These are phyloP conservation scores for Anguilla megastoma DNA, from an alignment of 2,797 vertebrate genomes.

Conservation along the genomic window DNA sequence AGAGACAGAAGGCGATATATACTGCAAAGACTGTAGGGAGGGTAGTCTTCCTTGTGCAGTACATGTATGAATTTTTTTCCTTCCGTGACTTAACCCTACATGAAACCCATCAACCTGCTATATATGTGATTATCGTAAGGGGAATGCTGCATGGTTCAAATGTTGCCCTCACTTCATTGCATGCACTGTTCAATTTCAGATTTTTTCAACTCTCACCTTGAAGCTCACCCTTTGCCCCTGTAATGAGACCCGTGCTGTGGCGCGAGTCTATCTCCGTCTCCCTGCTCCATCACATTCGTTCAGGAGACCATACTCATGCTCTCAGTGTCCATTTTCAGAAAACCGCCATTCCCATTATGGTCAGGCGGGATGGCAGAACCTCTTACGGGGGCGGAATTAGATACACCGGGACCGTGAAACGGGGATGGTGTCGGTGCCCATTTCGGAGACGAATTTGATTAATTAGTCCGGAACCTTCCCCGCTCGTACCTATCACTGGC, in stretches of 20 bases:
- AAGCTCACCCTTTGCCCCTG: slow-evolving; percentile 56
- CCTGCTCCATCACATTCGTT: slow-evolving; percentile 51
- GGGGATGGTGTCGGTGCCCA: neutral
- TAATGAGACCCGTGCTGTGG: slow-evolving; percentile 65
- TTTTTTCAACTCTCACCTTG: slow-evolving; percentile 58
- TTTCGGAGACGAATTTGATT: neutral
- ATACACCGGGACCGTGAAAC: neutral
- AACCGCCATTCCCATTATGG: slow-evolving; percentile 39
- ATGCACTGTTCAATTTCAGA: neutral
- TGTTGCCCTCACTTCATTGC: neutral
- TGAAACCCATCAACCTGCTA: too few relatives aligned
- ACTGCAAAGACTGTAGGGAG: neutral
- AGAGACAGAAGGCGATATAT: neutral
- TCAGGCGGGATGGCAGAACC: neutral
- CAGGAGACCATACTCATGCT: slow-evolving; percentile 57
- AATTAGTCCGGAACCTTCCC: neutral
- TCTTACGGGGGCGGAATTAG: slow-evolving; percentile 1
- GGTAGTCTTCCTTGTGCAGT: too few relatives aligned
- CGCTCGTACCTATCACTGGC: neutral
- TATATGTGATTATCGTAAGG: neutral
- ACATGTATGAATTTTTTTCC: too few relatives aligned
- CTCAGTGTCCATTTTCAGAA: slow-evolving; percentile 44
- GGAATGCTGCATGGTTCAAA: neutral
- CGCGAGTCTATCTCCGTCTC: slow-evolving; percentile 53
- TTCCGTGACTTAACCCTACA: too few relatives aligned